Evolutionary conservation across 2,797 vertebrate genomes (phyloP).

Genomic region (Naso thynnoides): DNA sequence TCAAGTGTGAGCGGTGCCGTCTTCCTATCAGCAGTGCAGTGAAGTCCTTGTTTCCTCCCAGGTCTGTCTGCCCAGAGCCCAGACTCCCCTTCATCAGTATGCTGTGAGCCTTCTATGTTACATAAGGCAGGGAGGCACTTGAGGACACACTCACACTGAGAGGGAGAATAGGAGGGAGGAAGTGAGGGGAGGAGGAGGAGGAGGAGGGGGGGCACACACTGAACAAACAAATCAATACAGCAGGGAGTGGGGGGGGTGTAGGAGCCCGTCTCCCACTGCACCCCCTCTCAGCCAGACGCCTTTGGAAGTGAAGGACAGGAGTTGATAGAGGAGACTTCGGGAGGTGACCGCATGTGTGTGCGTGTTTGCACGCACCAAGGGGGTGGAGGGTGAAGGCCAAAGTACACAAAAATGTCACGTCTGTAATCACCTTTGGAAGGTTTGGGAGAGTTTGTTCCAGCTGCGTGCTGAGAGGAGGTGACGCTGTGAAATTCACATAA

Average conservation of each 20-base stretch:
- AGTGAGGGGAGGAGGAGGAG: constrained; percentile 43
- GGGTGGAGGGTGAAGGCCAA: constrained; percentile 15
- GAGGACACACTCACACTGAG: constrained; percentile 82
- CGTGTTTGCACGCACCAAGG: constrained; percentile 13
- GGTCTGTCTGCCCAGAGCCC: constrained; percentile 78
- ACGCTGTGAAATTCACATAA: constrained; percentile 9
- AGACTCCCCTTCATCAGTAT: constrained; percentile 87
- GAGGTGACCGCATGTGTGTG: constrained; percentile 21
- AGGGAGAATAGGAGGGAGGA: constrained; percentile 67
- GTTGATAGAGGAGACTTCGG: constrained; percentile 39
- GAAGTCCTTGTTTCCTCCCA: constrained; percentile 69
- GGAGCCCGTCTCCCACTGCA: constrained; percentile 55
- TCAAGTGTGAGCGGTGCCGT: constrained; percentile 36
- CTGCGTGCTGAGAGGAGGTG: constrained; percentile 18
- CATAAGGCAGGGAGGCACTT: constrained; percentile 86
- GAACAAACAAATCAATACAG: constrained; percentile 87
- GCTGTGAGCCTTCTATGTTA: constrained; percentile 80
- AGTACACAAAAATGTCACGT: constrained; percentile 30
- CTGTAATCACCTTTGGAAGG: constrained; percentile 42
- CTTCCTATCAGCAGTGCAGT: constrained; percentile 60
- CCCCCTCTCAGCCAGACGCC: constrained; percentile 49
- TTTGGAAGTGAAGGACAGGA: constrained; percentile 49
- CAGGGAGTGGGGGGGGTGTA: constrained; percentile 68
- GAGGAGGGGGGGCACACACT: constrained; percentile 55
- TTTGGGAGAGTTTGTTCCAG: constrained; percentile 41